These are phyloP conservation scores for Campylomormyrus numenius DNA, from an alignment of 2,113 vertebrate species.

Conservation along the genomic window DNA sequence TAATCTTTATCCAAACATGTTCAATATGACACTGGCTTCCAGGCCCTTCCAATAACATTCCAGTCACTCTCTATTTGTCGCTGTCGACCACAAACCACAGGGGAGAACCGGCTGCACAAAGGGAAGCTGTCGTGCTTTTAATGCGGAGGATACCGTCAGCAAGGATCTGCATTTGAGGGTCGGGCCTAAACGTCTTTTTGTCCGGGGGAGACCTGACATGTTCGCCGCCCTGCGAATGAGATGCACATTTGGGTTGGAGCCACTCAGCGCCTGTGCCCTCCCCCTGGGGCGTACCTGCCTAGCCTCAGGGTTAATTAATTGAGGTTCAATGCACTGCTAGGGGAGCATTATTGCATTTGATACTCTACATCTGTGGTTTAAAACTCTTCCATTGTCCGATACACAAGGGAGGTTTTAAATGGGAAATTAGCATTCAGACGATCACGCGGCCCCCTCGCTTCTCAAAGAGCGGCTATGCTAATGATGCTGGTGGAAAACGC, in stretches of 20 bases:
- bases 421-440: slow-evolving; percentile 88
- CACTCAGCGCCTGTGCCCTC: slow-evolving; percentile 82
- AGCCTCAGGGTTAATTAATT: slow-evolving; percentile 92
- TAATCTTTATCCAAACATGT: slow-evolving; percentile 62
- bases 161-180: slow-evolving; percentile 70
- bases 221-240: slow-evolving; percentile 78
- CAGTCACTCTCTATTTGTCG: slow-evolving; percentile 68
- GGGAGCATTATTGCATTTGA: slow-evolving; percentile 79
- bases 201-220: slow-evolving; percentile 77
- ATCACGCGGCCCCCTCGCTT: slow-evolving; percentile 75
- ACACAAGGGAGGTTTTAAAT: slow-evolving; percentile 76
- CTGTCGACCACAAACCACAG: slow-evolving; percentile 53
- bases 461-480: slow-evolving; percentile 80
- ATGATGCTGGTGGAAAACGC: slow-evolving; percentile 73
- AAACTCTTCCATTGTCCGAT: slow-evolving; percentile 77
- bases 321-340: slow-evolving; percentile 76
- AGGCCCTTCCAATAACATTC: slow-evolving; percentile 70
- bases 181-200: slow-evolving; percentile 87
- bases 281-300: slow-evolving; percentile 78
- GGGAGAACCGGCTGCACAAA: slow-evolving; percentile 82
- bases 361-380: slow-evolving; percentile 84
- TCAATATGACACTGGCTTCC: slow-evolving; percentile 78
- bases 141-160: slow-evolving; percentile 62
- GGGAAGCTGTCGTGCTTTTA: slow-evolving; percentile 71
- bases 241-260: slow-evolving; percentile 94